A percentile compares a stretch with the other conserved stretches of the same genome.
These are phyloP conservation scores for Phania funesta DNA, from an alignment of 2,888 invertebrate genomes.

Conservation along the genomic window DNA sequence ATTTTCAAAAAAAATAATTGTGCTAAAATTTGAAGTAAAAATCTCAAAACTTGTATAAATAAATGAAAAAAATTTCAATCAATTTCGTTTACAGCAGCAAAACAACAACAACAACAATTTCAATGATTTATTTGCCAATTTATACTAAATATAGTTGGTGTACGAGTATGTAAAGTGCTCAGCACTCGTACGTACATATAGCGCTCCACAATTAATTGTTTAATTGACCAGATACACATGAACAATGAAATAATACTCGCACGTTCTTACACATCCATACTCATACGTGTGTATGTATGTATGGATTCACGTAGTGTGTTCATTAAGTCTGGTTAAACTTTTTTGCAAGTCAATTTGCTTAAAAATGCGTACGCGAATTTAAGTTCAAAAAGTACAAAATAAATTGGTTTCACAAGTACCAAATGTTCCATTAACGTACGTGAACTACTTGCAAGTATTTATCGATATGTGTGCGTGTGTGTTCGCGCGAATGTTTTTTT, in stretches of 20 bases:
- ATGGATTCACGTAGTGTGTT: slow-evolving; percentile 16
- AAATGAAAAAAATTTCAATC: not conserved
- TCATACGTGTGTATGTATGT: not conserved
- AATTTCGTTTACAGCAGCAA: not conserved
- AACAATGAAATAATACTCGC: slow-evolving; percentile 25
- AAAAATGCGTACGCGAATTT: slow-evolving; percentile 56
- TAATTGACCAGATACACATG: slow-evolving; percentile 60
- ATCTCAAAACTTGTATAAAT: not conserved
- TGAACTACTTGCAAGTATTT: not conserved
- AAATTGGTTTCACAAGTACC: slow-evolving; percentile 38
- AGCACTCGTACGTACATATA: not conserved
- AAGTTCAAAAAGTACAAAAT: slow-evolving; percentile 50
- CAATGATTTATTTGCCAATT: slow-evolving; percentile 57
- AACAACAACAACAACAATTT: slow-evolving; percentile 8
- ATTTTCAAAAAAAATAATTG: no score
- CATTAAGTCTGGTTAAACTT: slow-evolving; percentile 61
- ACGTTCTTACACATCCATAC: not conserved
- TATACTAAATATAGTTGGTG: not conserved
- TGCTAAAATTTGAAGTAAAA: not conserved
- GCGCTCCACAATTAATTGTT: slow-evolving; percentile 39
- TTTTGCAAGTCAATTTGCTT: slow-evolving; percentile 62
- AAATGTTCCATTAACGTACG: slow-evolving; percentile 25
- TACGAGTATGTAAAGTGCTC: not conserved
- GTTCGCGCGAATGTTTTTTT: not conserved
- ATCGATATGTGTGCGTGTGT: not conserved